Percentiles rank a stretch among this genome's conserved stretches.
Evolutionary conservation across 1,140 invertebrate genomes (phyloP).

Genomic region (Aphidius gifuensis): DNA sequence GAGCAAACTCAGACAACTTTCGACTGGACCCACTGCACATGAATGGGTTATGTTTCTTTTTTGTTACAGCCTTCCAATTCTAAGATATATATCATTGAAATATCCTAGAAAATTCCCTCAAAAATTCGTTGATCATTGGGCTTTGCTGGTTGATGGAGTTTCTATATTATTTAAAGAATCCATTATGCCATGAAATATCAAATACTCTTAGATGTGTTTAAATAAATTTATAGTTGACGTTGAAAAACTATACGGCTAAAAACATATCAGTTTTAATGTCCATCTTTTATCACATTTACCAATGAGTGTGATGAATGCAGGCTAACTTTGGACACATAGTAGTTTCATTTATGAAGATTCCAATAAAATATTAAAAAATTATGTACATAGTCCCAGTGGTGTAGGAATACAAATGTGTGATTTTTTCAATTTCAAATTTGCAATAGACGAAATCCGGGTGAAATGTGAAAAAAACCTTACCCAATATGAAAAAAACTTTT

Average conservation of each 20-base stretch:
- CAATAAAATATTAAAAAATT: slow-evolving; percentile 16
- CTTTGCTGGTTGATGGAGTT: slow-evolving; percentile 30
- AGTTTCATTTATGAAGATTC: slow-evolving; percentile 26
- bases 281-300: slow-evolving; percentile 30
- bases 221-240: slow-evolving; percentile 18
- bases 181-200: slow-evolving; percentile 23
- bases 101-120: too few relatives aligned
- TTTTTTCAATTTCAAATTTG: slow-evolving; percentile 7
- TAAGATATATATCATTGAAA: slow-evolving; percentile 25
- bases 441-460: too few relatives aligned
- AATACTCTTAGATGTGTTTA: slow-evolving; percentile 14
- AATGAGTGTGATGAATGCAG: slow-evolving; percentile 27
- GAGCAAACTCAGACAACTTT: too few relatives aligned
- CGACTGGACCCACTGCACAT: too few relatives aligned
- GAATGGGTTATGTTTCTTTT: slow-evolving; percentile 34
- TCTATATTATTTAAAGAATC: slow-evolving; percentile 25
- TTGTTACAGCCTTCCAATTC: slow-evolving; percentile 29
- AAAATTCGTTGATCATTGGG: slow-evolving; percentile 34
- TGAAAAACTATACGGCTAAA: slow-evolving; percentile 25
- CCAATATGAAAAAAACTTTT: too few relatives aligned
- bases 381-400: slow-evolving; percentile 22
- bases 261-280: slow-evolving; percentile 30
- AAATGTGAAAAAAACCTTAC: too few relatives aligned
- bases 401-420: slow-evolving; percentile 22
- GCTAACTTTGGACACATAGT: slow-evolving; percentile 27